Evolutionary conservation across 2,113 vertebrate genomes (phyloP), one percentile per base, ranked within the genome.

Genomic region (Xiphophorus maculatus): DNA sequence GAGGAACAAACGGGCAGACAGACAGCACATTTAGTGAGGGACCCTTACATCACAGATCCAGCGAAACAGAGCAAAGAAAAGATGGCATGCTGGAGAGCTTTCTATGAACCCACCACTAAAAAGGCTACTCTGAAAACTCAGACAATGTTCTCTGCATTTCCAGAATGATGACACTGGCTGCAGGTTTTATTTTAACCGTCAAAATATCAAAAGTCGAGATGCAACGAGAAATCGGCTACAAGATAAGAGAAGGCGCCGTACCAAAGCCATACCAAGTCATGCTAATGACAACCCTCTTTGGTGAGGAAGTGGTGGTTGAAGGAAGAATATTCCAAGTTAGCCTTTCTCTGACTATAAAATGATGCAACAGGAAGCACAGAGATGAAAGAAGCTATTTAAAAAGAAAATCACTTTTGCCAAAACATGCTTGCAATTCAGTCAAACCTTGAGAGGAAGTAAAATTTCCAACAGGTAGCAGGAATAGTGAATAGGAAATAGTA

Each of bases 31-130:
- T 71, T 19, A 65, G 54, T 6, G n/a, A n/a, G n/a, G 40, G 27
- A 51, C 40, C 48, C 76, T 63, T 33, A 2, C 67, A 72, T 51
- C 37, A 69, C 32, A 30, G 28, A 40, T 63, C 29, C 48, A n/a
- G 71, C 9, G 35, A 71, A 60, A 75, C 73, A 73, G 77, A 73
- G 80, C 51, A 91, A 73, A 86, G 78, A 82, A 30, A 72, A 73
- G 37, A 81, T 66, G 80, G 82, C 68, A 73, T 51, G 88, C 71
- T 74, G 80, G 84, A 89, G 87, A 84, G 77, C 71, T 83, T 90
- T 91, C 88, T 76, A 84, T 80, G 68, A 76, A 64, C 25, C 51
- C 7, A 0, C 73, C 60, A 22, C 48, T 62, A 75, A 71, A 65
- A 30, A 42, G 19, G 44, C 17, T 66, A 30, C 42, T 77, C 74